These are phyloP conservation scores for Corydoras maculifer DNA, from an alignment of 2,113 vertebrate genomes.

Conservation along the genomic window DNA sequence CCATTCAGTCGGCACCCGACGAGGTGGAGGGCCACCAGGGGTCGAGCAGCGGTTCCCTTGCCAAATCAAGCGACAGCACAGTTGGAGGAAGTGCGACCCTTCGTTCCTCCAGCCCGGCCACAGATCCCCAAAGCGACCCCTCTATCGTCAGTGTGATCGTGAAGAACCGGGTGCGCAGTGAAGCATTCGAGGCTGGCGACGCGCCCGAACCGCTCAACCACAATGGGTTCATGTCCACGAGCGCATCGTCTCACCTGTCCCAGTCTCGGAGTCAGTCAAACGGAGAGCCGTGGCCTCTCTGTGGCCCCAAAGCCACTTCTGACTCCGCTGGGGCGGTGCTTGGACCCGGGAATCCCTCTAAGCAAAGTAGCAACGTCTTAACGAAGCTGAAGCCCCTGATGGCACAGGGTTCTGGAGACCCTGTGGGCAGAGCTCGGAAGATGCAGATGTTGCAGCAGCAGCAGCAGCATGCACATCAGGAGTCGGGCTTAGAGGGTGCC, in stretches of 20 bases:
- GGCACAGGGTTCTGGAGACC: conserved; percentile 64
- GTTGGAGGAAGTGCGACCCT: conserved; percentile 49
- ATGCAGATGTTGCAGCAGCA: conserved; percentile 71
- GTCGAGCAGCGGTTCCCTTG: conserved; percentile 46
- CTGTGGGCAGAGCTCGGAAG: conserved; percentile 64
- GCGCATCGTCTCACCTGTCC: conserved; percentile 53
- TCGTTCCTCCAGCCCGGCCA: conserved; percentile 46
- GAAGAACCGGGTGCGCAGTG: conserved; percentile 82
- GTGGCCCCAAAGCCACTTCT: conserved; percentile 48
- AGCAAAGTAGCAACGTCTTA: conserved; percentile 58
- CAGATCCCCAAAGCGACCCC: conserved; percentile 58
- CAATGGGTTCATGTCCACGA: conserved; percentile 56
- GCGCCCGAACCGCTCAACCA: conserved; percentile 46
- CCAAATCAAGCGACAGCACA: conserved; percentile 41
- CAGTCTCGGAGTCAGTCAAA: conserved; percentile 63
- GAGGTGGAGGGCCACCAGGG: conserved; percentile 60
- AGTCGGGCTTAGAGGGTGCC: conserved; percentile 52
- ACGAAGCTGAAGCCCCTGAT: conserved; percentile 70
- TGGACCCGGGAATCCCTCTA: conserved; percentile 34
- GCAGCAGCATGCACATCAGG: conserved; percentile 66
- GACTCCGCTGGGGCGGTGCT: conserved; percentile 47
- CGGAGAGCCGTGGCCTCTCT: conserved; percentile 65
- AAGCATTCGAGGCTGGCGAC: conserved; percentile 63
- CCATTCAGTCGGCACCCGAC: conserved; percentile 83
- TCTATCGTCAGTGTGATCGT: conserved; percentile 91